phyloP scores from a whole-genome alignment of 2,797 vertebrate genomes.

The Tiaroga cobitis region DNA sequence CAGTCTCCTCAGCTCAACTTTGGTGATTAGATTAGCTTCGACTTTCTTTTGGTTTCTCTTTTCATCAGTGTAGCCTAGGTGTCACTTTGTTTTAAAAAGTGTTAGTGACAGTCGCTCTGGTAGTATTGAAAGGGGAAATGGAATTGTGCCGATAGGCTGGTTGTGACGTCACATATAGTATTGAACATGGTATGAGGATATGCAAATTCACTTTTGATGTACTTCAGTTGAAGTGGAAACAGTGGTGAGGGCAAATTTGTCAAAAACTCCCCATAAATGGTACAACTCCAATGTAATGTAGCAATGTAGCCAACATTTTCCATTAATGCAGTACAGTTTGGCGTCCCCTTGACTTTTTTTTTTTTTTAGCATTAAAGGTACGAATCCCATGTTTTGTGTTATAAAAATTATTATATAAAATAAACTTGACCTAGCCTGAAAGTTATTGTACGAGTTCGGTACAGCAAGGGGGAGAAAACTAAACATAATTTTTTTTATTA shows the following conservation, averaged over 20 bases:
- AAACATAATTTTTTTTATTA: no score
- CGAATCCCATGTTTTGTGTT: background rate
- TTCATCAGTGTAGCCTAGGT: conserved; percentile 26
- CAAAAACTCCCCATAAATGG: background rate
- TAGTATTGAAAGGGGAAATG: background rate
- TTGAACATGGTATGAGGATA: background rate
- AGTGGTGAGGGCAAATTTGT: background rate
- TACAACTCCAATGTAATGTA: background rate
- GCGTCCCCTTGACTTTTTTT: background rate
- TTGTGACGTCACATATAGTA: conserved; percentile 8
- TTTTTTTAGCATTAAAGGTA: background rate
- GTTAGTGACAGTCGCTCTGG: conserved; percentile 6
- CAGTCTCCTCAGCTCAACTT: conserved; percentile 46
- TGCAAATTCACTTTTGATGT: background rate
- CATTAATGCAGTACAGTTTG: background rate
- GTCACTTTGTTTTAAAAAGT: conserved; percentile 20
- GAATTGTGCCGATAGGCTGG: background rate
- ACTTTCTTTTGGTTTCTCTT: conserved; percentile 38
- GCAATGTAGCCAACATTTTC: background rate
- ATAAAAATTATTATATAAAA: background rate
- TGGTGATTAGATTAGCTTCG: conserved; percentile 49
- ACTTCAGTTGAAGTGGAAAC: background rate
- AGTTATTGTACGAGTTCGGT: no score
- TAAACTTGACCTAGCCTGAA: background rate
- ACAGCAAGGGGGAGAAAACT: no score